Conservation (phyloP, 2,113 vertebrate genomes). For the Pogonocichla stellata region DNA sequence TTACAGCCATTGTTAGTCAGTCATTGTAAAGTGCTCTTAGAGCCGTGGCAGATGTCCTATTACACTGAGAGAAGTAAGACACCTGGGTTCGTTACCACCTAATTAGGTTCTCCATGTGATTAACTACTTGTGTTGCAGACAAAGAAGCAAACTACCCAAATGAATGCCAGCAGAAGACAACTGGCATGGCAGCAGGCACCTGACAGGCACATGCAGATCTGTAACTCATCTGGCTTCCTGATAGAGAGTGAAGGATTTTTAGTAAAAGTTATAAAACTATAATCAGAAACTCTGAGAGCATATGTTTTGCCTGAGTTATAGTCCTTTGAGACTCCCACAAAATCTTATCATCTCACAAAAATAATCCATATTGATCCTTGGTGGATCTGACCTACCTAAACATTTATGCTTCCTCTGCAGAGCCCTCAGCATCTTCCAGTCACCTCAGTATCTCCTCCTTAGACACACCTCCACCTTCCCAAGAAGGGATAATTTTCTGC, state of each 20-base stretch:
- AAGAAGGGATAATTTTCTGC: not conserved
- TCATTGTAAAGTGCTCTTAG: slow-evolving; percentile 63
- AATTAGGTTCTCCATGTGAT: slow-evolving; percentile 74
- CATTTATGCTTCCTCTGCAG: not conserved
- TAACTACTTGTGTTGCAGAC: slow-evolving; percentile 67
- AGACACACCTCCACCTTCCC: not conserved
- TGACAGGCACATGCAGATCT: not conserved
- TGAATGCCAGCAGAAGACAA: slow-evolving; percentile 59
- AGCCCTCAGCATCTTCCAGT: not conserved
- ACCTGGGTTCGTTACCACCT: slow-evolving; percentile 72
- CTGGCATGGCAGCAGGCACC: slow-evolving; percentile 57
- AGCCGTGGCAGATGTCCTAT: slow-evolving; percentile 71
- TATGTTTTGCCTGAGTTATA: not conserved
- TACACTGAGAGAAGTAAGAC: slow-evolving; percentile 64
- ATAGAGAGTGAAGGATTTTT: not conserved
- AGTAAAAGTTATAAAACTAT: slow-evolving; percentile 12
- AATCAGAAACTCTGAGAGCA: not conserved
- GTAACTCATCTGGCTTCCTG: slow-evolving; percentile 45
- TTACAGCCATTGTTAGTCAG: slow-evolving; percentile 70
- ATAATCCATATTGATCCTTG: not conserved
- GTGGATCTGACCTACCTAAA: not conserved
- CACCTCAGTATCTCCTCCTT: not conserved
- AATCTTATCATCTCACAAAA: not conserved
- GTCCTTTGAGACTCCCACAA: not conserved
- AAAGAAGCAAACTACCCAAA: slow-evolving; percentile 54